Conservation (phyloP, 1,140 invertebrate species). For the Pomacea maculata region DNA sequence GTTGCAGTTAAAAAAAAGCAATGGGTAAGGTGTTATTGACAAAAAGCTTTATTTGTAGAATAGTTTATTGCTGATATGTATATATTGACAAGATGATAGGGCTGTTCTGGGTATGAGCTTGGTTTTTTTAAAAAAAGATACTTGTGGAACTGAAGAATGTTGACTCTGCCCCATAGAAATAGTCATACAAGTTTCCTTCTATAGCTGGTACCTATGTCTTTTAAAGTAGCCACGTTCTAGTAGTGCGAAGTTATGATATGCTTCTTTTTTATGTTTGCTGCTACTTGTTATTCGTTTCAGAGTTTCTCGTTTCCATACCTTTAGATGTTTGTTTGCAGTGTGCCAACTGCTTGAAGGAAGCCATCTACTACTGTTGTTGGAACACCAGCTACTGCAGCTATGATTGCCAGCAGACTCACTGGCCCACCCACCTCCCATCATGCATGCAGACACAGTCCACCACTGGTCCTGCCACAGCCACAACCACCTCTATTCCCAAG, state of each 20-base stretch:
- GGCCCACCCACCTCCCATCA: conserved; percentile 68
- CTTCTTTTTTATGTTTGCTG: background rate
- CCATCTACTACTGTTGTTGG: conserved; percentile 93
- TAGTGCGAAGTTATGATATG: background rate
- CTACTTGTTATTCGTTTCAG: background rate
- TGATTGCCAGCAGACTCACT: conserved; percentile 74
- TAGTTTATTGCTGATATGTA: background rate
- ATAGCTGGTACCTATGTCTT: background rate
- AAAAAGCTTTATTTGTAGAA: too few relatives aligned
- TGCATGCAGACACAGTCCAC: conserved; percentile 63
- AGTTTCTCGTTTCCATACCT: background rate
- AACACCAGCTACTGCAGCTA: conserved; percentile 93
- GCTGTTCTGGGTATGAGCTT: background rate
- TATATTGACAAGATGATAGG: background rate
- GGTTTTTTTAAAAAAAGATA: background rate
- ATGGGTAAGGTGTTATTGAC: conserved; percentile 69
- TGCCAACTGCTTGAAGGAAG: conserved; percentile 83
- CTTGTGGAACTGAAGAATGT: background rate
- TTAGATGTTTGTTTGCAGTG: conserved; percentile 68
- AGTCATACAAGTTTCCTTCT: background rate
- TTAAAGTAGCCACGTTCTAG: background rate
- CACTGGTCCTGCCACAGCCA: conserved; percentile 65
- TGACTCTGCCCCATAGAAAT: background rate
- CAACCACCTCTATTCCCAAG: conserved; percentile 66
- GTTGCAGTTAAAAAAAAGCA: conserved; percentile 83